phyloP scores from a whole-genome alignment of 2,113 vertebrate genomes.

The Cyprinodon brontotheroides region DNA sequence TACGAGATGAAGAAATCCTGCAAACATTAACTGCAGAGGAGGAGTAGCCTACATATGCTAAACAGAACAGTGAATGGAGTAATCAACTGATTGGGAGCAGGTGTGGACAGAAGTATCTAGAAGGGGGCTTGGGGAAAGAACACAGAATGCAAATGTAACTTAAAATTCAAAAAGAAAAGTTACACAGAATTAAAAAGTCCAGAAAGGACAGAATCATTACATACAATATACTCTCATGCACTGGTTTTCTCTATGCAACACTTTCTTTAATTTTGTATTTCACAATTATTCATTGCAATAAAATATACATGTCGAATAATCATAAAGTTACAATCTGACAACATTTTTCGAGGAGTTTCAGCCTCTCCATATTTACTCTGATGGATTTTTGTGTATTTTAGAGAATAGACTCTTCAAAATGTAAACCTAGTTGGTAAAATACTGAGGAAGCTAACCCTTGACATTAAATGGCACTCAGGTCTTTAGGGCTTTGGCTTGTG shows the following conservation, averaged over 20 bases:
- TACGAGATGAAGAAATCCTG: no score
- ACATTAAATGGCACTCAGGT: background rate
- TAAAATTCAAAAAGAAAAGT: no score
- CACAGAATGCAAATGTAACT: no score
- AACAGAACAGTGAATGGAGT: no score
- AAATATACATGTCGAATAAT: background rate
- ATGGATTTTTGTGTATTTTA: slow-evolving; percentile 5
- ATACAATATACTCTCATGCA: no score
- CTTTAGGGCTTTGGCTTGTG: background rate
- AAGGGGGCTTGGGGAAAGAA: no score
- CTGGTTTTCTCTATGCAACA: background rate
- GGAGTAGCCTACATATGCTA: no score
- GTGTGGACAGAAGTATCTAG: no score
- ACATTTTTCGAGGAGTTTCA: slow-evolving; percentile 9
- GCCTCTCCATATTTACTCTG: slow-evolving; percentile 18
- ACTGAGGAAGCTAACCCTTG: slow-evolving; percentile 7
- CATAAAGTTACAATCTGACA: slow-evolving; percentile 30
- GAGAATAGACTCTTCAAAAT: background rate
- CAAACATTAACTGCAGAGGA: no score
- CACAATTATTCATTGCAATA: background rate
- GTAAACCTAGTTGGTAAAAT: slow-evolving; percentile 9
- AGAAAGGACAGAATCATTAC: no score
- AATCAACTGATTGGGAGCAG: no score
- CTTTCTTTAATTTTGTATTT: background rate
- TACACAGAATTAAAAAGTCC: no score